phyloP scores from a whole-genome alignment of 2,888 invertebrate genomes.

The Platynereis dumerilii region DNA sequence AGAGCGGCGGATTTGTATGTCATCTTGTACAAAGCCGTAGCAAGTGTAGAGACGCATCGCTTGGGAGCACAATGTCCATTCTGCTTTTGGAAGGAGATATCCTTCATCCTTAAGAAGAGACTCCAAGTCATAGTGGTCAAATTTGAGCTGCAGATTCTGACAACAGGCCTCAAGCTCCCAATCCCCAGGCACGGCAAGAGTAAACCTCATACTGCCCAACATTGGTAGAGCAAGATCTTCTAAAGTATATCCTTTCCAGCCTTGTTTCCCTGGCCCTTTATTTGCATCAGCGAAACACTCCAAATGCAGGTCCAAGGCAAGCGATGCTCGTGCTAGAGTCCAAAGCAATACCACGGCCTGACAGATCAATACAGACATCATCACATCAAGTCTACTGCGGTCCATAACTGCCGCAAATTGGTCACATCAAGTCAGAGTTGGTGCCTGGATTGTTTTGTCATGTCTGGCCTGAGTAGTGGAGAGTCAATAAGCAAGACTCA shows the following conservation, averaged over 20 bases:
- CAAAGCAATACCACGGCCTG: no score
- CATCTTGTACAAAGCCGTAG: slow-evolving; percentile 13
- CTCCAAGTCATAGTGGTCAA: not conserved
- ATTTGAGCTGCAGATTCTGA: slow-evolving; percentile 15
- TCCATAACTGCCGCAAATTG: no score
- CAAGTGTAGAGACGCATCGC: slow-evolving; percentile 15
- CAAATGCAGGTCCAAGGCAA: not conserved
- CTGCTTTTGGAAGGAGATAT: slow-evolving; percentile 14
- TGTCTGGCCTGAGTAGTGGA: no score
- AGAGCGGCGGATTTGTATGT: no score
- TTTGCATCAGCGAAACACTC: slow-evolving; percentile 19
- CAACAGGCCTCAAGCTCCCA: slow-evolving; percentile 8
- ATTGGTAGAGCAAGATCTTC: slow-evolving; percentile 13
- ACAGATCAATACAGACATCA: no score
- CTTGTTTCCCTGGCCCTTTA: slow-evolving; percentile 2
- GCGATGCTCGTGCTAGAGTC: no score
- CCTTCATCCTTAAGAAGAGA: not conserved
- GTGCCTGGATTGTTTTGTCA: no score
- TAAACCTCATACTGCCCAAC: slow-evolving; percentile 13
- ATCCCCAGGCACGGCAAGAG: slow-evolving; percentile 13
- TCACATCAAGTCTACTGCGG: no score
- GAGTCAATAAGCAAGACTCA: no score
- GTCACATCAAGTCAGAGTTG: no score
- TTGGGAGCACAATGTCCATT: slow-evolving; percentile 17
- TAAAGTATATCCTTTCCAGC: slow-evolving; percentile 18